Evolutionary conservation across 2,113 vertebrate species (phyloP).

Genomic region (Corydoras sp.): DNA sequence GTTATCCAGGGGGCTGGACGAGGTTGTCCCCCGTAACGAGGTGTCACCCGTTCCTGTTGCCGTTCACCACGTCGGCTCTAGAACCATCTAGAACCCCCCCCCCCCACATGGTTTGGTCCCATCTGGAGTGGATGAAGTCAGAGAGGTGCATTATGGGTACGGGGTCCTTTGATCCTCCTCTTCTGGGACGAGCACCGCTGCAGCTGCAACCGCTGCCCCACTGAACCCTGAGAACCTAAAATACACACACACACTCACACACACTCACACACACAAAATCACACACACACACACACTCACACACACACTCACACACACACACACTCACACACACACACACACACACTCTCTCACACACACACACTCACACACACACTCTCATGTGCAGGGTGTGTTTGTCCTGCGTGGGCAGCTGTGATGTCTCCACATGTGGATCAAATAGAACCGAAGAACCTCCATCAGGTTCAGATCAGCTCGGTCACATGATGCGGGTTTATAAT

Average conservation of each 20-base stretch:
- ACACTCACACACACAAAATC: conserved; percentile 1
- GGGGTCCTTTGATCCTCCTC: conserved; percentile 62
- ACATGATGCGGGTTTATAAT: no score
- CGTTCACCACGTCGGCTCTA: no score
- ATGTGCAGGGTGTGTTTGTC: conserved; percentile 23
- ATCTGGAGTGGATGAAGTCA: conserved; percentile 91
- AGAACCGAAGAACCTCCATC: background rate
- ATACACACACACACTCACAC: conserved; percentile 15
- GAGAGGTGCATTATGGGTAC: conserved; percentile 86
- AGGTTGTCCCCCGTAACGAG: no score
- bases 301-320: conserved; percentile 45
- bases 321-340: conserved; percentile 2
- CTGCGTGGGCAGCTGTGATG: no score
- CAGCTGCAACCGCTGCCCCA: conserved; percentile 43
- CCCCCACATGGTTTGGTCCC: conserved; percentile 51
- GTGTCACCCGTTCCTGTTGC: no score
- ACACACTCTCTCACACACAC: background rate
- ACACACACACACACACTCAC: conserved; percentile 46
- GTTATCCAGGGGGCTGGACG: no score
- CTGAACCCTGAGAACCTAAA: conserved; percentile 31
- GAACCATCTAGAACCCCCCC: no score
- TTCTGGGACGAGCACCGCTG: conserved; percentile 42
- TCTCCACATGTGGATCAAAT: no score
- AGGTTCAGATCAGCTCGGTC: no score
- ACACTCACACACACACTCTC: conserved; percentile 48